phyloP scores from a whole-genome alignment of 2,113 vertebrate species.

The Mus pahari region DNA sequence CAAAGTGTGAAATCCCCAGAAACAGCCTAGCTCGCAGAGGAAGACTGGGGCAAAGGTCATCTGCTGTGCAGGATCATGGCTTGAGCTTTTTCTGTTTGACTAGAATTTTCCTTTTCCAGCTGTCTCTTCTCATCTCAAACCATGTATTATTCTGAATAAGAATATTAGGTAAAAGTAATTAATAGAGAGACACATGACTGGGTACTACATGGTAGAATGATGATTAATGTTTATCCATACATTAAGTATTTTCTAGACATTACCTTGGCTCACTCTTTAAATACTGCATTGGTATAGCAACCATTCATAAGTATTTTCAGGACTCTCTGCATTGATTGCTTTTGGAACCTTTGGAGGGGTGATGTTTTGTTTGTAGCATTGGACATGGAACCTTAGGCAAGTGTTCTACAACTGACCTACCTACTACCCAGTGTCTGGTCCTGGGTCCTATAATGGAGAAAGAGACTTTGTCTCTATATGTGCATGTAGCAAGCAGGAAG shows the following conservation, averaged over 20 bases:
- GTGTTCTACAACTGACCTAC: neutral
- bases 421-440: neutral
- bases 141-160: neutral
- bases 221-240: neutral
- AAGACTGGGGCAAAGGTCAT: neutral
- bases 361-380: neutral
- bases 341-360: too few species aligned
- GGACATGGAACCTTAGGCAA: neutral
- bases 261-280: neutral
- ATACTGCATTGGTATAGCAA: neutral
- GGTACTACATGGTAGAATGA: neutral
- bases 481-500: neutral
- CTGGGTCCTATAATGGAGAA: neutral
- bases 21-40: neutral
- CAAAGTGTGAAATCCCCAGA: neutral
- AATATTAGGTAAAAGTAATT: neutral
- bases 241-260: neutral
- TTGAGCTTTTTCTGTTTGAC: neutral
- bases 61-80: neutral
- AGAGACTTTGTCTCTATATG: neutral
- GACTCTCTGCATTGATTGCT: neutral
- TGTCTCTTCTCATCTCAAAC: neutral
- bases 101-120: slow-evolving; percentile 51
- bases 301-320: neutral
- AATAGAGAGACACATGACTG: neutral